Evolutionary conservation across 1,140 invertebrate species (phyloP), one percentile per base, ranked within the genome.

Genomic region (Choristoneura fumiferana): DNA sequence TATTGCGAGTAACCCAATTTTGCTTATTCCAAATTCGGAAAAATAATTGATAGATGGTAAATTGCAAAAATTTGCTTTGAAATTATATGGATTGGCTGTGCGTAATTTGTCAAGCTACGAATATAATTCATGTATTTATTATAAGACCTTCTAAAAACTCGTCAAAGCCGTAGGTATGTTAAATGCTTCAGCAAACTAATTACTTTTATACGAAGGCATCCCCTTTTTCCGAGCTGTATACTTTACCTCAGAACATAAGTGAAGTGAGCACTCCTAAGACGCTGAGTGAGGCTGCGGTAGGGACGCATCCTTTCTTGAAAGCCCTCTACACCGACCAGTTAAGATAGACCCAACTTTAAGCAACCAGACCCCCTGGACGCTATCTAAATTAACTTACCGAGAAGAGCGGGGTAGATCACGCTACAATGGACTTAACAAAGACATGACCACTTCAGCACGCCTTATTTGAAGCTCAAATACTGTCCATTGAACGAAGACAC

Each of bases 371-470:
- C 55, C 53, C 59, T 62, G 64, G 58, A 43, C 54, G 37, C 57
- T 39, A 65, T 64, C 57, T 62, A 72, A 74, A 76, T 75, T 69
- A 70, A 65, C 65, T 56, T 39, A 45, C 18, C 45, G 38, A 63
- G 57, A 58, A 34, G 33, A 40, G 17, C 33, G 18, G 37, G 58
- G 58, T 39, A 61, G 71, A 33, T 71, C 74, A 59, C 36, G 13
- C 9, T 60, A 66, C 9, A 60, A 56, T 73, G 70, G 74, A 38
- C 34, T 58, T 22, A 58, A 58, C 58, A 58, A 65, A 71, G 72
- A 76, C 74, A 71, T 73, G 71, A 67, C 71, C 74, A 77, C 76
- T 79, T 76, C 60, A 69, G 63, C 53, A 52, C 55, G 60, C 66
- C 69, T 69, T 68, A 69, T 71, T 76, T 70, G 71, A 72, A 58